Percentiles rank a stretch among this genome's conserved stretches.
Evolutionary conservation across 1,140 invertebrate genomes (phyloP).

Genomic region (Nomia melanderi): DNA sequence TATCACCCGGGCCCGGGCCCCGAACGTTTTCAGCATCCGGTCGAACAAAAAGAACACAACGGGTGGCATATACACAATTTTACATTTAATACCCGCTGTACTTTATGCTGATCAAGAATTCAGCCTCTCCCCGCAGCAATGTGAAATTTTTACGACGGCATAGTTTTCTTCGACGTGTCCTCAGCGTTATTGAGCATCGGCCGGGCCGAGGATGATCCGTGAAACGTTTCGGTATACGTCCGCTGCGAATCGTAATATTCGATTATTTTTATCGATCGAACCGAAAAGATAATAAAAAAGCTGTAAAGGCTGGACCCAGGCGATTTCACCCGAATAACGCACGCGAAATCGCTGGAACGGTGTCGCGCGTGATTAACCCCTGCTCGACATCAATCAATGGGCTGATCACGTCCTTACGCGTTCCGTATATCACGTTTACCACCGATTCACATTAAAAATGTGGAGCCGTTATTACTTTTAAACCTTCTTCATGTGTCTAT

Average conservation of each 20-base stretch:
- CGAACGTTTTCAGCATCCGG: constrained; percentile 22
- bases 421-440: neutral
- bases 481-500: neutral
- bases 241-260: constrained; percentile 2
- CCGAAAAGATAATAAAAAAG: neutral
- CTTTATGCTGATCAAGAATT: constrained; percentile 27
- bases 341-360: neutral
- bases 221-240: constrained; percentile 11
- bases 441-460: neutral
- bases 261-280: constrained; percentile 28
- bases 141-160: constrained; percentile 34
- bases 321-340: neutral
- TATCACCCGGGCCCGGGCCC: constrained; percentile 26
- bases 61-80: constrained; percentile 29
- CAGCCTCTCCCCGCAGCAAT: neutral
- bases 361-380: neutral
- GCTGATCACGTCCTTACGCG: neutral
- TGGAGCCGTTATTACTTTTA: neutral
- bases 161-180: constrained; percentile 19
- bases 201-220: neutral
- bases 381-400: neutral
- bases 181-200: constrained; percentile 8
- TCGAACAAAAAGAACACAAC: neutral
- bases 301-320: constrained; percentile 3
- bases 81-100: constrained; percentile 37